Evolutionary conservation across 2,797 vertebrate species (phyloP).

Genomic region (Sardinella longiceps): DNA sequence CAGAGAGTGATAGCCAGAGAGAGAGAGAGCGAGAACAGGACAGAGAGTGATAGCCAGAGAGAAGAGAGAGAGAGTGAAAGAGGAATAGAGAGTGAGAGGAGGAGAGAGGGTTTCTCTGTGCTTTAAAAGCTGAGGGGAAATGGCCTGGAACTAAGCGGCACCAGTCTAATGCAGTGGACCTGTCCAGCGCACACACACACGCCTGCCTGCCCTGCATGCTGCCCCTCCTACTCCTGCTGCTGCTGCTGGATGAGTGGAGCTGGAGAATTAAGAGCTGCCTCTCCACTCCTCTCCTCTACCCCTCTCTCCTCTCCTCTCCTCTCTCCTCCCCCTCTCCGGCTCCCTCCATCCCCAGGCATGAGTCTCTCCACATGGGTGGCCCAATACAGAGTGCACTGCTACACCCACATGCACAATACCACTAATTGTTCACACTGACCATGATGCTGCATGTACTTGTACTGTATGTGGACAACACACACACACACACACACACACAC

Average conservation of each 20-base stretch:
- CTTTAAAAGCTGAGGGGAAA: conserved; percentile 51
- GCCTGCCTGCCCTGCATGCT: too few species aligned
- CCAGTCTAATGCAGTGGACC: conserved; percentile 50
- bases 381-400: neutral
- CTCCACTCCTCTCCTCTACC: too few species aligned
- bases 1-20: neutral
- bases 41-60: too few species aligned
- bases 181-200: conserved; percentile 46
- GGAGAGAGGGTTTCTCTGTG: neutral
- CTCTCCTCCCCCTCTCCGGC: conserved; percentile 11
- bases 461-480: neutral
- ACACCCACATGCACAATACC: conserved; percentile 35
- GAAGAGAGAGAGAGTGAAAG: conserved; percentile 22
- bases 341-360: neutral
- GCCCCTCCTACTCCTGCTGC: neutral
- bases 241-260: conserved; percentile 2
- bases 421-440: conserved; percentile 26
- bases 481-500: conserved; percentile 3
- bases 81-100: neutral
- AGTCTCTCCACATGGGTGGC: conserved; percentile 15
- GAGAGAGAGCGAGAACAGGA: too few species aligned
- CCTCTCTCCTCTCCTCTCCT: conserved; percentile 34
- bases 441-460: neutral
- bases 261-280: conserved; percentile 27
- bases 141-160: conserved; percentile 48